These are phyloP conservation scores for Noctua janthe DNA, from an alignment of 2,888 invertebrate genomes.

Conservation along the genomic window DNA sequence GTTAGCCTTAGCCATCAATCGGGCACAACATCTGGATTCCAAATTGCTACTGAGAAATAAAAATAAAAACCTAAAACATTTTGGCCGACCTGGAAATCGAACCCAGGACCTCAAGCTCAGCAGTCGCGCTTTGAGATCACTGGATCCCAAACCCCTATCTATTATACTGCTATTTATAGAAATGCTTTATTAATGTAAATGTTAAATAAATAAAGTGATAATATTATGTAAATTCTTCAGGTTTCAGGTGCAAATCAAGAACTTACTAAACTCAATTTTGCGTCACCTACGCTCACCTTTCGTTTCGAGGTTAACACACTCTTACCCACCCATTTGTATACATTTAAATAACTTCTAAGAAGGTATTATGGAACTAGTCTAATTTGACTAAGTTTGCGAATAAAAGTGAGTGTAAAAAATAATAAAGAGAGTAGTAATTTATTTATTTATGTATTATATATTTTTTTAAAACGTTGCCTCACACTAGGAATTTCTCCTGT, in stretches of 20 bases:
- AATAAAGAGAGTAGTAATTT: too few species aligned
- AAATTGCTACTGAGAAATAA: not conserved
- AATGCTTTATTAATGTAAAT: not conserved
- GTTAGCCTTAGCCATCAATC: not conserved
- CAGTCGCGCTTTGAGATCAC: not conserved
- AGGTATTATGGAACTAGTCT: not conserved
- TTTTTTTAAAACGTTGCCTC: too few species aligned
- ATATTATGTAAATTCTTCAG: not conserved
- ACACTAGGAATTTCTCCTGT: too few species aligned
- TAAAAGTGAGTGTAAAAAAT: not conserved
- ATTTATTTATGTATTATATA: too few species aligned
- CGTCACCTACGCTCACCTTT: not conserved
- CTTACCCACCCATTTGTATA: not conserved
- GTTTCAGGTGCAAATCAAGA: not conserved
- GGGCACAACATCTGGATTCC: not conserved
- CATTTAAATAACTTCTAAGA: constrained; percentile 5
- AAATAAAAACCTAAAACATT: fast-evolving
- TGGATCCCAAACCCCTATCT: not conserved
- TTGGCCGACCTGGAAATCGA: not conserved
- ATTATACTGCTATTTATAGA: not conserved
- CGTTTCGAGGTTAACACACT: not conserved
- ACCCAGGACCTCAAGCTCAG: not conserved
- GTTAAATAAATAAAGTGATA: not conserved
- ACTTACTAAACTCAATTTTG: not conserved
- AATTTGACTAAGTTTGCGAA: not conserved